Base-by-base conservation (phyloP, 2,113 vertebrate species). In the Dipodomys merriami region DNA sequence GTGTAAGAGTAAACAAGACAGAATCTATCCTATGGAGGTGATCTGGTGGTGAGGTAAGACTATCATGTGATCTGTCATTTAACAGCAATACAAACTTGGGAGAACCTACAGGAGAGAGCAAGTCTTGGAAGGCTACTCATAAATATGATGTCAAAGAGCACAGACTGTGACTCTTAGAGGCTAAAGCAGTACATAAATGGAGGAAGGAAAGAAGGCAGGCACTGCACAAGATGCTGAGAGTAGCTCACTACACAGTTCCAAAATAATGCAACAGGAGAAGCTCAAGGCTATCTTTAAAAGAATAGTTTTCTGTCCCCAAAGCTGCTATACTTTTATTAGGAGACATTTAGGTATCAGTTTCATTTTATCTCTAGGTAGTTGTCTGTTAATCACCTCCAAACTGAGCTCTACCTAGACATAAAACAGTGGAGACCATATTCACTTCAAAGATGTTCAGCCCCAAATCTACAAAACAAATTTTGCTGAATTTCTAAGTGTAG, bases 381-480 rank as follows among this genome's bases (percentile, higher is more conserved):
- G 67, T 83, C 72, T 86, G 39, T 95, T 83, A 84, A 83, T 89
- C 22, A 80, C 82, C 35, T 80, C 71, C 83, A 29, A 60, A 64
- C 25, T 71, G 94, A 64, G 44, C 46, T 92, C 76, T 77, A 86
- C 91, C 29, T 69, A 5, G 69, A 88, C 49, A 4, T 29, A 71
- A 68, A 39, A 53, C 44, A 83, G 29, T 78, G 6, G 11, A 86
- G 57, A 83, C 22, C 22, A 76, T 4, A 25, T 85, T 95, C 57
- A 83, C 67, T 72, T 18, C 57, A 88, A 93, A 91, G 12, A 64
- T 53, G 86, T 76, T 86, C 39, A 92, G 30, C 65, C 29, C 35
- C 88, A 65, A 89, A 71, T 84, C 67, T 72, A 90, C 65, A 79
- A 88, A 93, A 57, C 76, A 62, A 88, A 83, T 16, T 71, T 18